Conservation (phyloP, 2,113 vertebrate genomes). For the Scomber scombrus region DNA sequence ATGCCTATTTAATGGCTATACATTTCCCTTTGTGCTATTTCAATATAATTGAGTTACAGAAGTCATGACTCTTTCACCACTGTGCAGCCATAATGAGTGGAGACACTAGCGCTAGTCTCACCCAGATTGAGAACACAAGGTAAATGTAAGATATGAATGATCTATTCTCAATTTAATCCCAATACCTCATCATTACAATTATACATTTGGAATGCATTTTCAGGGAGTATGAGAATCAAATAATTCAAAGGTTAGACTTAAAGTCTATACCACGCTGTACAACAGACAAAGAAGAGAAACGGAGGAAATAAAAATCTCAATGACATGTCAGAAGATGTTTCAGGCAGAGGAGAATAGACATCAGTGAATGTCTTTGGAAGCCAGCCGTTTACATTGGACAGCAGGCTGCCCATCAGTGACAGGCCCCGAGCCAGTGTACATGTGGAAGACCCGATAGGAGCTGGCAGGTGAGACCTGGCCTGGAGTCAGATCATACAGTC, state of each 20-base stretch:
- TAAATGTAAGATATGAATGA: not conserved
- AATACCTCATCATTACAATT: not conserved
- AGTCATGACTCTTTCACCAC: conserved; percentile 43
- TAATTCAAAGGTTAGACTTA: not conserved
- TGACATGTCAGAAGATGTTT: conserved; percentile 77
- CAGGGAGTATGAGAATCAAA: not conserved
- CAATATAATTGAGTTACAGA: conserved; percentile 65
- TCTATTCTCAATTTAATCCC: not conserved
- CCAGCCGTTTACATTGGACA: conserved; percentile 74
- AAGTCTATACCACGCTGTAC: conserved; percentile 7
- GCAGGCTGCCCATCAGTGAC: conserved; percentile 81
- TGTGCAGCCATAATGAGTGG: conserved; percentile 14
- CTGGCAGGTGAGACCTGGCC: conserved; percentile 84
- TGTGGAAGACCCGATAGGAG: conserved; percentile 73
- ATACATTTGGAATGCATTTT: not conserved
- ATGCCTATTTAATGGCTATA: conserved; percentile 61
- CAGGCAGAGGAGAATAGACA: conserved; percentile 57
- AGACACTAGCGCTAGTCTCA: conserved; percentile 20
- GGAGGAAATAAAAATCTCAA: conserved; percentile 59
- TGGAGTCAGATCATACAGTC: conserved; percentile 78
- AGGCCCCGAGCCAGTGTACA: conserved; percentile 75
- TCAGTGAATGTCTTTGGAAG: conserved; percentile 73
- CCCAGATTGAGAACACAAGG: conserved; percentile 10
- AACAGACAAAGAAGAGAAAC: conserved; percentile 40
- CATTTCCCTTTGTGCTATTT: conserved; percentile 68